Evolutionary conservation across 2,113 vertebrate genomes (phyloP).

Genomic region (Prunella himalayana): DNA sequence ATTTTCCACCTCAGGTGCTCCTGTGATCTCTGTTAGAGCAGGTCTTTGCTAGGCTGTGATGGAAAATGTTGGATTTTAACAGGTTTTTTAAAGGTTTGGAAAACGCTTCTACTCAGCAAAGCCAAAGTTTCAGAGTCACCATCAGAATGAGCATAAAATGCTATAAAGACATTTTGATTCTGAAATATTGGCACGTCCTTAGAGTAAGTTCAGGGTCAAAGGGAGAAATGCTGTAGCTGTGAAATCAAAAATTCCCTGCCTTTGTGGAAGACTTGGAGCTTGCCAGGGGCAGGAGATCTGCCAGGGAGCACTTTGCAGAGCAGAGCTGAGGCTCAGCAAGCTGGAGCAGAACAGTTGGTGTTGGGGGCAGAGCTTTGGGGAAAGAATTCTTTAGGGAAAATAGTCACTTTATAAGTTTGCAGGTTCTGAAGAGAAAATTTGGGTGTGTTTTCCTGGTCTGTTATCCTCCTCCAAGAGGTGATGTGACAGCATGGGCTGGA

Average conservation of each 20-base stretch:
- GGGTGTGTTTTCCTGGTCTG: background rate
- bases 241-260: background rate
- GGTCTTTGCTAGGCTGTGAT: background rate
- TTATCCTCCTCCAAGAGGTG: background rate
- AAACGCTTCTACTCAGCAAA: background rate
- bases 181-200: background rate
- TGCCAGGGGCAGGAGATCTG: background rate
- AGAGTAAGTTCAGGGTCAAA: background rate
- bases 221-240: background rate
- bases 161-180: background rate
- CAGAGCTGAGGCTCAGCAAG: background rate
- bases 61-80: background rate
- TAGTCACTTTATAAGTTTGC: background rate
- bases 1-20: background rate
- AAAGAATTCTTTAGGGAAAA: background rate
- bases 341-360: background rate
- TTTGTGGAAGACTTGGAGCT: background rate
- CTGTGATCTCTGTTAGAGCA: background rate
- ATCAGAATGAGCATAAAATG: background rate
- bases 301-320: rapidly evolving
- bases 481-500: background rate
- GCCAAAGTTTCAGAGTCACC: background rate
- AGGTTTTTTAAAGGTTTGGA: background rate
- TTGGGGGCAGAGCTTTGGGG: background rate
- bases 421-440: background rate